Evolutionary conservation across 2,113 vertebrate species (phyloP).

Genomic region (Chascanopsetta lugubris): DNA sequence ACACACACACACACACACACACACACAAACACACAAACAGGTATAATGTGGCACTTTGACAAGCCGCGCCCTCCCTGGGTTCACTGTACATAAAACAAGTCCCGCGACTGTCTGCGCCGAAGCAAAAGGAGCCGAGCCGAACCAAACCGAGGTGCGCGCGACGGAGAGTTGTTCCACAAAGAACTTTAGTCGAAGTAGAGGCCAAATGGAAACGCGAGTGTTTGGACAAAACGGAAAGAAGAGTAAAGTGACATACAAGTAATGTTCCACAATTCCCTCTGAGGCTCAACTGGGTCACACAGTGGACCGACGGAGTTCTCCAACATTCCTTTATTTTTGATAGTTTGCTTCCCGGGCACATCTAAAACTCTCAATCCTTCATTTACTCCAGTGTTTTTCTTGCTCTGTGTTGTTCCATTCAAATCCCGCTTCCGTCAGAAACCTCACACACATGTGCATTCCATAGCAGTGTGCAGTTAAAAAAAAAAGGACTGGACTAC

Average conservation of each 20-base stretch:
- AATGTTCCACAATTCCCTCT: constrained; percentile 34
- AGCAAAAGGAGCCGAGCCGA: constrained; percentile 51
- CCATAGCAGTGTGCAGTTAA: not conserved
- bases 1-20: constrained; percentile 30
- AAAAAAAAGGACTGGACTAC: not conserved
- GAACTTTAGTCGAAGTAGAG: constrained; percentile 8
- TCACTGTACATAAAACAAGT: constrained; percentile 65
- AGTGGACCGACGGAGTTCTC: constrained; percentile 31
- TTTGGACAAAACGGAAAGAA: constrained; percentile 13
- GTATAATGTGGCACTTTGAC: constrained; percentile 41
- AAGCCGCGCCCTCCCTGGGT: constrained; percentile 42
- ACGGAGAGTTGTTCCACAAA: constrained; percentile 1
- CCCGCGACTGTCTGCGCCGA: constrained; percentile 57
- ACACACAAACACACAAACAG: constrained; percentile 29
- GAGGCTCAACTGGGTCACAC: constrained; percentile 10
- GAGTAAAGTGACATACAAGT: constrained; percentile 27
- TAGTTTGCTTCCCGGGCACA: constrained; percentile 17
- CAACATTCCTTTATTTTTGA: constrained; percentile 54
- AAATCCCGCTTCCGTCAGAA: not conserved
- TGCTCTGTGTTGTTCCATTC: constrained; percentile 23
- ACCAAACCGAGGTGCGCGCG: constrained; percentile 40
- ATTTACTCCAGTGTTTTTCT: too few relatives aligned
- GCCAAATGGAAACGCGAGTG: constrained; percentile 24
- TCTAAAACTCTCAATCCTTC: constrained; percentile 18
- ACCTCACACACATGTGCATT: constrained; percentile 26